Evolutionary conservation across 2,888 invertebrate species (phyloP).

Genomic region (Empis livida): DNA sequence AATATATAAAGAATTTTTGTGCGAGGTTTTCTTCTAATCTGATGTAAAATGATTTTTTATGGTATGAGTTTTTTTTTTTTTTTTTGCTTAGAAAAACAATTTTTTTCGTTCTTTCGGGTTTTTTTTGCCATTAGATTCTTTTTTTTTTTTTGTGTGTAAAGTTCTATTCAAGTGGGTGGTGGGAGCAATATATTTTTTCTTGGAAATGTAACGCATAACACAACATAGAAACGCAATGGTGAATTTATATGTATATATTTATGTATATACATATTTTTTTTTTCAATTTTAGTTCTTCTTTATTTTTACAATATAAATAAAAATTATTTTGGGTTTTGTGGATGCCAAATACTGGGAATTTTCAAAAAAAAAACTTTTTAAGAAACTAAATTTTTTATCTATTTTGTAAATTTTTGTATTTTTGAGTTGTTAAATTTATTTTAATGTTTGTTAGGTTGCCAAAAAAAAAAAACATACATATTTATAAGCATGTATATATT

Average conservation of each 20-base stretch:
- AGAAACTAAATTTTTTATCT: too few species aligned
- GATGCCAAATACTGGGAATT: too few species aligned
- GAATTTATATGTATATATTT: too few species aligned
- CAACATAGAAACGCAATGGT: conserved; percentile 11
- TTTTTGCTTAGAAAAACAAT: conserved; percentile 5
- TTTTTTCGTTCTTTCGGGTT: not conserved
- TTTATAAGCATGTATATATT: too few species aligned
- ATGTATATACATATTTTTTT: too few species aligned
- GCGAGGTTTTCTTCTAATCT: too few species aligned
- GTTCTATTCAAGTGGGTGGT: conserved; percentile 7
- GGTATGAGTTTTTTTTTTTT: conserved; percentile 5
- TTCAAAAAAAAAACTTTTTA: too few species aligned
- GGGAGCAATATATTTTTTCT: conserved; percentile 10
- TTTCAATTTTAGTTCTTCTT: too few species aligned
- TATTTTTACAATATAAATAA: too few species aligned
- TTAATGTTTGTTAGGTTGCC: conserved; percentile 2
- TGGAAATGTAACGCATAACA: conserved; percentile 10
- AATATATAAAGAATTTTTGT: too few species aligned
- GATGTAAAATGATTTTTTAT: not conserved
- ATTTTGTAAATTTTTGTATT: not conserved
- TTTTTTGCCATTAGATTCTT: not conserved
- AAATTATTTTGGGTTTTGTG: too few species aligned
- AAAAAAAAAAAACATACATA: not conserved
- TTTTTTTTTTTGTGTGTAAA: not conserved
- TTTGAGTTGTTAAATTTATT: conserved; percentile 1